Base-by-base conservation (phyloP, 2,888 invertebrate species). In the Caenorhabditis sulstoni region DNA sequence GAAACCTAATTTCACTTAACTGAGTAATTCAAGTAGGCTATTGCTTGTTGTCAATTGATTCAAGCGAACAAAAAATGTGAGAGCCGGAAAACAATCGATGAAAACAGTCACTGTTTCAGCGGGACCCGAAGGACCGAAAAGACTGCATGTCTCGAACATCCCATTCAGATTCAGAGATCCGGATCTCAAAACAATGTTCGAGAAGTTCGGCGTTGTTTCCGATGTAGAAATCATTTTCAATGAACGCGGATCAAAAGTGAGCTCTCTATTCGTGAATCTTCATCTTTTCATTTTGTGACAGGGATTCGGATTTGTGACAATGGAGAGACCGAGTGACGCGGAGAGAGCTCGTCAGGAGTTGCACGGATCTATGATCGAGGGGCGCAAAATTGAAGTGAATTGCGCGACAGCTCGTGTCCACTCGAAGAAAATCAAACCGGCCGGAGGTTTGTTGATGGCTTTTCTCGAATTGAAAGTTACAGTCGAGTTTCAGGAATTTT, bases 251-350 rank as follows among this genome's bases (percentile, higher is more conserved):
- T 97, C 97, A 90, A 99, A 99, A 96, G 67, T n/a, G n/a, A n/a
- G n/a, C n/a, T n/a, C n/a, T n/a, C n/a, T n/a, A n/a, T n/a, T n/a
- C n/a, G n/a, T n/a, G n/a, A n/a, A n/a, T n/a, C n/a, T 29, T 29
- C 3, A 3, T 23, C 18, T 14, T 22, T 44, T 37, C 20, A 18
- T 95, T 95, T 94, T n/a, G n/a, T n/a, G n/a, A n/a, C 95, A 99
- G 98, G 99, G 99, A 94, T 99, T 99, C 95, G 98, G 98, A 95
- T 99, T 99, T 95, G 98, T 99, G 94, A 99, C 98, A 94, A 99
- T 99, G 96, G 97, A 97, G 94, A 96, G 96, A 95, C 96, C 96
- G 94, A 95, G 95, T 94, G 98, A 99, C 94, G 98, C 98, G 93
- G 98, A 98, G 94, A 95, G 96, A 94, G 98, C 99, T 95, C 96